Evolutionary conservation across 2,113 vertebrate species (phyloP).

Genomic region (Psilopsiagon aurifrons): DNA sequence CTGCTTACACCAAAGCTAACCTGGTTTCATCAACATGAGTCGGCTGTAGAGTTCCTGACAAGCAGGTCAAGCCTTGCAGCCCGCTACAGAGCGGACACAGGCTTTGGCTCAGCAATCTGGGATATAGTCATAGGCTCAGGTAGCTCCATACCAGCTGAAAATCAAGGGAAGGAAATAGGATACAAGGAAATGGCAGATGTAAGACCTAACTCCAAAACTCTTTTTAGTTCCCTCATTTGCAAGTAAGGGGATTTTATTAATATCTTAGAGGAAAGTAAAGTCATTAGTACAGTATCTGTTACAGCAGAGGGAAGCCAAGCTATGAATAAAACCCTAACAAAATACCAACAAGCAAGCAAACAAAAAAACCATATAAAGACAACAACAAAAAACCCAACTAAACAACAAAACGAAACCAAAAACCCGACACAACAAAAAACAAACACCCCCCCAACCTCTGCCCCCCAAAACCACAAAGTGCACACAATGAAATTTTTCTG

Average conservation of each 20-base stretch:
- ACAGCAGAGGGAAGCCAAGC: neutral
- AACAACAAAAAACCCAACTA: neutral
- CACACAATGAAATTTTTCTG: neutral
- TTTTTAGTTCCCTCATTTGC: neutral
- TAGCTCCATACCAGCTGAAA: neutral
- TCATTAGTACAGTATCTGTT: neutral
- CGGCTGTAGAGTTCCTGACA: neutral
- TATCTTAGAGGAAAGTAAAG: neutral
- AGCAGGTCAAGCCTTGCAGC: neutral
- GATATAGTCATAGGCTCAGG: neutral
- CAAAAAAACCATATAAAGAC: neutral
- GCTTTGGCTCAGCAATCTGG: neutral
- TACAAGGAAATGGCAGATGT: neutral
- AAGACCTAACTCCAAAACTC: neutral
- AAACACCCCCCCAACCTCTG: neutral
- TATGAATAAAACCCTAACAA: neutral
- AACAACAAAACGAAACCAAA: neutral
- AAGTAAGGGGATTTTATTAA: neutral
- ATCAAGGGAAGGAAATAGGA: neutral
- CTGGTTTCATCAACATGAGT: neutral
- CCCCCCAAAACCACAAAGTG: neutral
- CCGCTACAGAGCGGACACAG: rapidly evolving
- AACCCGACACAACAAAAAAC: too few relatives aligned
- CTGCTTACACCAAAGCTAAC: neutral
- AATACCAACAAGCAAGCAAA: neutral